Conservation (phyloP, 2,888 invertebrate species). For the Drosophila nr. medialis region DNA sequence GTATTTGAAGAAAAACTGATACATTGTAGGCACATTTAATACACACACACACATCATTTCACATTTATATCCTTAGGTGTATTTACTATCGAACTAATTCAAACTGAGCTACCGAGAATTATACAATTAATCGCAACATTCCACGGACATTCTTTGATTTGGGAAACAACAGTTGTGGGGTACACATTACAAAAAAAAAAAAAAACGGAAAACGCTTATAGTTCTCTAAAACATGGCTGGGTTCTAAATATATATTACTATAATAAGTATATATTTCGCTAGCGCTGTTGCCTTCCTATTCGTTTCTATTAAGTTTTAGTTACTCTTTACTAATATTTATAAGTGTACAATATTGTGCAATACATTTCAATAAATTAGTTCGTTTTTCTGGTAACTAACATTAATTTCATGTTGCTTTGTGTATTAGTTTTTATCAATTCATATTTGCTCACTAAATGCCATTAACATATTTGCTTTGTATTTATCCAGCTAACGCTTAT, state of each 20-base stretch:
- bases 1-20: constrained; percentile 53
- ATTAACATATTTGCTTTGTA: constrained; percentile 56
- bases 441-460: constrained; percentile 71
- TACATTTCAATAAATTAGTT: constrained; percentile 79
- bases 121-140: constrained; percentile 1
- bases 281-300: constrained; percentile 45
- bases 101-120: constrained; percentile 42
- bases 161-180: constrained; percentile 23
- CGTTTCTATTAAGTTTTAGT: constrained; percentile 55
- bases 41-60: constrained; percentile 65
- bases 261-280: constrained; percentile 30
- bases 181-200: background rate
- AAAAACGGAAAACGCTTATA: background rate
- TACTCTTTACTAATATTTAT: constrained; percentile 67
- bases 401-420: constrained; percentile 52
- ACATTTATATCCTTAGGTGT: constrained; percentile 35
- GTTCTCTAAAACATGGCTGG: constrained; percentile 24
- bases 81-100: constrained; percentile 41
- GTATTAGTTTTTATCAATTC: constrained; percentile 66
- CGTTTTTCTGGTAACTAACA: constrained; percentile 62
- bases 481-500: constrained; percentile 42
- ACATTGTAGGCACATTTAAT: constrained; percentile 82
- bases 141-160: constrained; percentile 14
- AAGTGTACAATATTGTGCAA: constrained; percentile 81
- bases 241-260: constrained; percentile 34